Evolutionary conservation across 2,888 invertebrate species (phyloP).

Genomic region (Chalcis sispes): DNA sequence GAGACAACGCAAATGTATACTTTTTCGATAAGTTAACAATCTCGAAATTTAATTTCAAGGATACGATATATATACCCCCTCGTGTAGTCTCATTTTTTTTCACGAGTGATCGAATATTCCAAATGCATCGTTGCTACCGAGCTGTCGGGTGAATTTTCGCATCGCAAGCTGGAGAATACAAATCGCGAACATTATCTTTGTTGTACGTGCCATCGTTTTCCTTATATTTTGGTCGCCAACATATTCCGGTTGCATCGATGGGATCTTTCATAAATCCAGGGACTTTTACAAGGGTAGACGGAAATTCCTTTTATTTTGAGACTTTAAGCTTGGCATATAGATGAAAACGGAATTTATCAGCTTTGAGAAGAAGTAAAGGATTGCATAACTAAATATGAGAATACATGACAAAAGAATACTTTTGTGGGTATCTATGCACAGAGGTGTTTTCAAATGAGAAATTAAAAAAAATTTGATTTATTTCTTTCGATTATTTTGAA

Average conservation of each 20-base stretch:
- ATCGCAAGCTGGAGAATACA: conserved; percentile 35
- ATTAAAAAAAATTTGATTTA: too few species aligned
- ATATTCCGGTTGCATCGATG: conserved; percentile 48
- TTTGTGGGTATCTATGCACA: too few species aligned
- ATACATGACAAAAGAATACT: too few species aligned
- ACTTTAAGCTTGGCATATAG: too few species aligned
- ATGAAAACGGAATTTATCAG: conserved; percentile 6
- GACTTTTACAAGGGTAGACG: background rate
- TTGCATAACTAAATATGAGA: too few species aligned
- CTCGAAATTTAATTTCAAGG: conserved; percentile 47
- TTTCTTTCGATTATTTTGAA: too few species aligned
- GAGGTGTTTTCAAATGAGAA: too few species aligned
- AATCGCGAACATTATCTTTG: conserved; percentile 43
- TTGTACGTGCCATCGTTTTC: background rate
- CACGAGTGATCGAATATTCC: conserved; percentile 22
- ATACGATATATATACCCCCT: background rate
- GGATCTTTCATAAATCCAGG: conserved; percentile 42
- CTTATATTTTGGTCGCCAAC: background rate
- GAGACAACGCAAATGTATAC: too few species aligned
- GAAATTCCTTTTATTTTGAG: too few species aligned
- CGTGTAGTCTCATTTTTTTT: background rate
- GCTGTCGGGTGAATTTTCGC: conserved; percentile 32
- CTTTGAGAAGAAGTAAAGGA: background rate
- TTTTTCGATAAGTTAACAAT: background rate
- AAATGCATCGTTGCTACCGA: background rate